Evolutionary conservation across 1,140 invertebrate genomes (phyloP).

Genomic region (Hycleus phaleratus): DNA sequence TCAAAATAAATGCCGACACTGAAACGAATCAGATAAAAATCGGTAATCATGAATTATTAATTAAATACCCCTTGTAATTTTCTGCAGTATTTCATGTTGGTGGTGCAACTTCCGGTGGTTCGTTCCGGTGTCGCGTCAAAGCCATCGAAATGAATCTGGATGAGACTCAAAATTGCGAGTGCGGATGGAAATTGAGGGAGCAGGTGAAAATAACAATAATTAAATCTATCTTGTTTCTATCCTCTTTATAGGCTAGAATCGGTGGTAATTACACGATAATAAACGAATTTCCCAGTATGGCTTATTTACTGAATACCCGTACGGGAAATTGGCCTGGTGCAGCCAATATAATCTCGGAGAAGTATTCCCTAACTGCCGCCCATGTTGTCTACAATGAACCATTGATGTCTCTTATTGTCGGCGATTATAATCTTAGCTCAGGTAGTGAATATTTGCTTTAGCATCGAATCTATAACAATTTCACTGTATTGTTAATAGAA

Average conservation of each 20-base stretch:
- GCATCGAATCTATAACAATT: too few species aligned
- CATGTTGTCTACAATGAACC: constrained; percentile 47
- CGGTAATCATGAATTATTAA: too few species aligned
- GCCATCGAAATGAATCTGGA: too few species aligned
- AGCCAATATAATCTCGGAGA: constrained; percentile 52
- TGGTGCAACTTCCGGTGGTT: too few species aligned
- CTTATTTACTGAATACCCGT: constrained; percentile 44
- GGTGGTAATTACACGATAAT: constrained; percentile 50
- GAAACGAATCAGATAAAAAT: too few species aligned
- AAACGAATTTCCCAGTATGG: constrained; percentile 62
- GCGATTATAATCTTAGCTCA: constrained; percentile 32
- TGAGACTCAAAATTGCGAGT: constrained; percentile 38
- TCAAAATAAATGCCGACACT: too few species aligned
- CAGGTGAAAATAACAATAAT: constrained; percentile 4
- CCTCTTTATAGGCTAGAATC: constrained; percentile 40
- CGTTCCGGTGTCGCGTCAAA: too few species aligned
- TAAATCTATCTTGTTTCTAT: background rate
- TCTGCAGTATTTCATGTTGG: too few species aligned
- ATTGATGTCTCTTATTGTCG: constrained; percentile 44
- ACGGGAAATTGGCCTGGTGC: constrained; percentile 48
- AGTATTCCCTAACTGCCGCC: constrained; percentile 59
- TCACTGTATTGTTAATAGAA: constrained; percentile 26
- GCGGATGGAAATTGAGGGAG: constrained; percentile 50
- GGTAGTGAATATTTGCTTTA: constrained; percentile 3
- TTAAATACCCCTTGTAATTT: too few species aligned